phyloP scores from a whole-genome alignment of 2,888 invertebrate species.

The Anoplius nigerrimus region DNA sequence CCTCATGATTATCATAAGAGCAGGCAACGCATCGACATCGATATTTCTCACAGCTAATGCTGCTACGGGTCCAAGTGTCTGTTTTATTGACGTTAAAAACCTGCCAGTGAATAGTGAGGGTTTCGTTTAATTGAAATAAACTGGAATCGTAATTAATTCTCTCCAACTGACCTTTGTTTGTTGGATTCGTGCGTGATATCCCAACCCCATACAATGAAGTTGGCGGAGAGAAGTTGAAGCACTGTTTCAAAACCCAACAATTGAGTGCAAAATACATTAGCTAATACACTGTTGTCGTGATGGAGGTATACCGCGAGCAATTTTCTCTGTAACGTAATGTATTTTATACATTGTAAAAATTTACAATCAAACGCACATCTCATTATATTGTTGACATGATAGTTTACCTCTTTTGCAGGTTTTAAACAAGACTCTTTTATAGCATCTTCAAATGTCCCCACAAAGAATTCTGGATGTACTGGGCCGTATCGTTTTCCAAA shows the following conservation, averaged over 20 bases:
- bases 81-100: slow-evolving; percentile 85
- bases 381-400: background rate
- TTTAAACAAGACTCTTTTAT: slow-evolving; percentile 92
- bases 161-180: slow-evolving; percentile 82
- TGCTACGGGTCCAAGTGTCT: slow-evolving; percentile 88
- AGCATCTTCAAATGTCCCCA: slow-evolving; percentile 93
- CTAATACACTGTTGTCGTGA: slow-evolving; percentile 95
- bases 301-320: slow-evolving; percentile 96
- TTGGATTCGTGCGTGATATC: slow-evolving; percentile 94
- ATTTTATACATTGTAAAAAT: slow-evolving; percentile 7
- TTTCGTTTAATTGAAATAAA: slow-evolving; percentile 2
- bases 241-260: slow-evolving; percentile 94
- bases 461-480: slow-evolving; percentile 92
- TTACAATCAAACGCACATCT: background rate
- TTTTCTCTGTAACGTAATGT: slow-evolving; percentile 83
- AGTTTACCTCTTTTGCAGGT: slow-evolving; percentile 90
- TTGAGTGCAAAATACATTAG: slow-evolving; percentile 98
- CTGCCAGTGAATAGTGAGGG: slow-evolving; percentile 73
- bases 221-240: slow-evolving; percentile 89
- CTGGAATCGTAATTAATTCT: background rate
- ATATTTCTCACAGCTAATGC: slow-evolving; percentile 90
- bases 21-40: slow-evolving; percentile 90
- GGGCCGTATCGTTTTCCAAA: slow-evolving; percentile 92
- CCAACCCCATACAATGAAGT: slow-evolving; percentile 98
- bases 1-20: slow-evolving; percentile 91